Conservation (phyloP, 1,140 invertebrate genomes). For the Epicauta chinensis region DNA sequence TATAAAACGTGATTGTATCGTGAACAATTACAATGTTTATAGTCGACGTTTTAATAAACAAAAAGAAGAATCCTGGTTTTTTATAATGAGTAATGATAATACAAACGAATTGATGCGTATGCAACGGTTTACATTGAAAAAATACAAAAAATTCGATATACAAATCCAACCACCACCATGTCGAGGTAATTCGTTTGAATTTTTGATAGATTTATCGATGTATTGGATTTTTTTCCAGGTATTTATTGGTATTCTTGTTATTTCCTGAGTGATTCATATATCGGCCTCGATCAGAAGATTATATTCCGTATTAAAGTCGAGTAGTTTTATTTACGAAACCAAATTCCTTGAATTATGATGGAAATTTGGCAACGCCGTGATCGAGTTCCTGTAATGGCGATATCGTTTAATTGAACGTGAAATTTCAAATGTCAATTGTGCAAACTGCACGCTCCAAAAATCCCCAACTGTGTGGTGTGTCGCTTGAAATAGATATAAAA, state of each 20-base stretch:
- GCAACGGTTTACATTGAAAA: constrained; percentile 59
- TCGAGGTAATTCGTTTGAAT: constrained; percentile 23
- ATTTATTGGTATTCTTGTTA: constrained; percentile 73
- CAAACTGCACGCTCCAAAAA: too few relatives aligned
- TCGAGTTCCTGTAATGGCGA: too few relatives aligned
- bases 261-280: constrained; percentile 88
- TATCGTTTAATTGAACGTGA: too few relatives aligned
- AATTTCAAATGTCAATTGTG: too few relatives aligned
- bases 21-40: constrained; percentile 53
- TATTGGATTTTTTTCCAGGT: constrained; percentile 48
- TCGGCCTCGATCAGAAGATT: constrained; percentile 89
- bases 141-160: constrained; percentile 37
- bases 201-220: constrained; percentile 1
- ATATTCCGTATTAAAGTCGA: constrained; percentile 21
- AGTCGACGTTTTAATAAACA: constrained; percentile 83
- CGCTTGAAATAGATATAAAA: too few relatives aligned
- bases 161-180: constrained; percentile 25
- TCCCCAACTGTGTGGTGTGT: too few relatives aligned
- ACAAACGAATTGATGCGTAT: constrained; percentile 74
- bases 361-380: too few relatives aligned
- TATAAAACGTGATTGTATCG: constrained; percentile 25
- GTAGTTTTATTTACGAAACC: too few relatives aligned
- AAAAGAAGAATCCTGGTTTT: constrained; percentile 95
- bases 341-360: too few relatives aligned
- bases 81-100: constrained; percentile 66